Evolutionary conservation across 2,797 vertebrate genomes (phyloP).

Genomic region (Necrosyrtes monachus): DNA sequence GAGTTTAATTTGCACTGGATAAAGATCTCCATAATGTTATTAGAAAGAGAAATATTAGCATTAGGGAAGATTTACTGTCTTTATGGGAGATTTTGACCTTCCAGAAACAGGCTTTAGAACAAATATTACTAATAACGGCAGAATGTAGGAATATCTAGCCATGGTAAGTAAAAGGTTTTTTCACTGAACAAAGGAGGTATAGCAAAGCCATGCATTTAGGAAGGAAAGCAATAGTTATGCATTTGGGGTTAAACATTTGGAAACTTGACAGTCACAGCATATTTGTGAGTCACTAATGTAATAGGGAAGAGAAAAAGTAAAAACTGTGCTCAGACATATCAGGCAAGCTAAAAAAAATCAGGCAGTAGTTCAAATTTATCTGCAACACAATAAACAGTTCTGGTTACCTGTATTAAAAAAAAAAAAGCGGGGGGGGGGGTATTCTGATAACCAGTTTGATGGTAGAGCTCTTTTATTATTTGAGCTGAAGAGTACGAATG

Average conservation of each 20-base stretch:
- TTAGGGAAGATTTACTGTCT: conserved; percentile 24
- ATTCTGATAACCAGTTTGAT: not conserved
- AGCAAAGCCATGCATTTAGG: not conserved
- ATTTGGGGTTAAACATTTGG: not conserved
- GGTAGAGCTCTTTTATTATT: not conserved
- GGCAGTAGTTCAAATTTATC: not conserved
- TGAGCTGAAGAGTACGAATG: not conserved
- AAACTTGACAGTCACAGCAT: not conserved
- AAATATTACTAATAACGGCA: conserved; percentile 22
- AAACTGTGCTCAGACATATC: not conserved
- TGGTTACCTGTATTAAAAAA: not conserved
- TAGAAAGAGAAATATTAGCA: conserved; percentile 54
- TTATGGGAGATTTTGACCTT: conserved; percentile 44
- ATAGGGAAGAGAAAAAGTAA: not conserved
- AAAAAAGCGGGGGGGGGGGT: not conserved
- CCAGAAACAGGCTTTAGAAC: conserved; percentile 14
- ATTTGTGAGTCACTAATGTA: not conserved
- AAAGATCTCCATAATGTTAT: conserved; percentile 32
- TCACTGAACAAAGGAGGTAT: not conserved
- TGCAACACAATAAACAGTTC: not conserved
- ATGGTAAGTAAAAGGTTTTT: not conserved
- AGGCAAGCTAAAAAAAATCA: not conserved
- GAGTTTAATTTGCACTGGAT: conserved; percentile 39
- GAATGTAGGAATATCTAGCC: not conserved
- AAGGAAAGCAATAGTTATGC: not conserved